Evolutionary conservation across 2,888 invertebrate species (phyloP).

Genomic region (Amaurobius ferox): DNA sequence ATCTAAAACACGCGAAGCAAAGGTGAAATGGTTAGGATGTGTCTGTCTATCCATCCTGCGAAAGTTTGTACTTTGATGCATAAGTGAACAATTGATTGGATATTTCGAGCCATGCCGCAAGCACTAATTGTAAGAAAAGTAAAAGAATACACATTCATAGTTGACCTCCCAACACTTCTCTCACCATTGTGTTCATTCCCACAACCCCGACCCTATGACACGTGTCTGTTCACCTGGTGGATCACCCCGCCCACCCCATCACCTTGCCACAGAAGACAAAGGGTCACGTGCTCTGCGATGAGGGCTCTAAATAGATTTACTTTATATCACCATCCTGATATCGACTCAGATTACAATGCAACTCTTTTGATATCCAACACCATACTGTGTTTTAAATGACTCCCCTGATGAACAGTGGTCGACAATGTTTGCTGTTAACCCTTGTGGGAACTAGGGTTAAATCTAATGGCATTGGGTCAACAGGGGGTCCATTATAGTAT

Average conservation of each 20-base stretch:
- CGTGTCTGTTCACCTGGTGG: background rate
- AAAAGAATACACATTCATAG: too few relatives aligned
- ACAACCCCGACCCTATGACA: background rate
- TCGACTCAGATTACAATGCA: background rate
- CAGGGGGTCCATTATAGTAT: background rate
- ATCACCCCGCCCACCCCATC: background rate
- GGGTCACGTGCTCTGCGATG: background rate
- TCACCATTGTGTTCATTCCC: background rate
- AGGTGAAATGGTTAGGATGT: too few relatives aligned
- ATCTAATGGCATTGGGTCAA: background rate
- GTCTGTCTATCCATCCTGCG: too few relatives aligned
- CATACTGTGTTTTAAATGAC: background rate
- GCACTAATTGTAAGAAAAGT: too few relatives aligned
- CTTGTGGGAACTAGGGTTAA: background rate
- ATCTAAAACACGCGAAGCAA: too few relatives aligned
- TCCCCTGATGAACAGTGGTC: background rate
- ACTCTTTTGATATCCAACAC: background rate
- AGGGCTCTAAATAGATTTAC: background rate
- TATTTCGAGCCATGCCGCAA: too few relatives aligned
- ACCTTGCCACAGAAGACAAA: background rate
- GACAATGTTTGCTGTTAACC: background rate
- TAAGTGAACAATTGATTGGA: too few relatives aligned
- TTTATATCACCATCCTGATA: background rate
- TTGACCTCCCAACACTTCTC: too few relatives aligned
- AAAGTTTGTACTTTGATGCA: too few relatives aligned